Conservation (phyloP, 2,113 vertebrate species). For the Phaethornis superciliosus region DNA sequence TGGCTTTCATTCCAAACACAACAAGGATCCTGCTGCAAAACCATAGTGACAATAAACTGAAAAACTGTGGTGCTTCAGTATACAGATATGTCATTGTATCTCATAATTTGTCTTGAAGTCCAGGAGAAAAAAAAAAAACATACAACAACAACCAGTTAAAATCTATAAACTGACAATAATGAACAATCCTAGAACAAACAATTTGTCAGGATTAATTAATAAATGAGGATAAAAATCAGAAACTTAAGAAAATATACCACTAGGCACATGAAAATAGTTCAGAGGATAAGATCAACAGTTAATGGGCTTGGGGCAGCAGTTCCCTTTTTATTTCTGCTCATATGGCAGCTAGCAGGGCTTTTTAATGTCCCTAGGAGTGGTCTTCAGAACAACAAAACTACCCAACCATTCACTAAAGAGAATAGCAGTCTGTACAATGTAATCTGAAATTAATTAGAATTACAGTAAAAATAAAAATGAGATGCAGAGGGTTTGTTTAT, state of each 20-base stretch:
- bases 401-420: background rate
- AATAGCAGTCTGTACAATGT: background rate
- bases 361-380: background rate
- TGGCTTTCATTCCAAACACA: background rate
- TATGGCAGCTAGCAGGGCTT: background rate
- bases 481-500: conserved; percentile 1
- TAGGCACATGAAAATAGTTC: background rate
- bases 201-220: conserved; percentile 16
- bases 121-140: background rate
- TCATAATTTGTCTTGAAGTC: background rate
- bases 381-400: background rate
- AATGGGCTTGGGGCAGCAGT: background rate
- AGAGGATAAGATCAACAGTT: background rate
- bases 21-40: background rate
- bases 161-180: background rate
- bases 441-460: background rate
- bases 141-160: background rate
- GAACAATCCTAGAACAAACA: conserved; percentile 3
- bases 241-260: background rate
- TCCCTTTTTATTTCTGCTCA: conserved; percentile 23
- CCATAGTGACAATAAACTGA: background rate
- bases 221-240: background rate
- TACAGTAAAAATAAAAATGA: background rate
- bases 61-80: background rate
- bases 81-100: conserved; percentile 27